A percentile compares a stretch with the other conserved stretches of the same genome.
Conservation (phyloP, 2,888 invertebrate species). For the Heteromyza rotundicornis region DNA sequence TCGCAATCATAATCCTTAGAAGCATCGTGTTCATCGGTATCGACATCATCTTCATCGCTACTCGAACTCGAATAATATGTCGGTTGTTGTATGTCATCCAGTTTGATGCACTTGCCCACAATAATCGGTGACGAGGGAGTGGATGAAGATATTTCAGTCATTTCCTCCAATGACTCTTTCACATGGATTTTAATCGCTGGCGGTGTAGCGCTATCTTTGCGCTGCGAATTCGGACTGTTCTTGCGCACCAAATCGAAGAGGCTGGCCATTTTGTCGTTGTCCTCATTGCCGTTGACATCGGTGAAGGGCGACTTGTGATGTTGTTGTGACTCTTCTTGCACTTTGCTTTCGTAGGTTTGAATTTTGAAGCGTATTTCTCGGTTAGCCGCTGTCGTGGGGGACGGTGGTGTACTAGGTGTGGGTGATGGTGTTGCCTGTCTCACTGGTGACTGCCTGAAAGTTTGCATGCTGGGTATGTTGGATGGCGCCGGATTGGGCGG, state of each 20-base stretch:
- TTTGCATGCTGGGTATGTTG: conserved; percentile 54
- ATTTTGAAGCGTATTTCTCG: conserved; percentile 61
- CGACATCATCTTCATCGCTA: conserved; percentile 50
- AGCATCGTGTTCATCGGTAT: conserved; percentile 33
- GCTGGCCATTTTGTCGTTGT: conserved; percentile 67
- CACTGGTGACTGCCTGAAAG: conserved; percentile 42
- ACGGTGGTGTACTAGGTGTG: conserved; percentile 41
- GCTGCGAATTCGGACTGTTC: conserved; percentile 48
- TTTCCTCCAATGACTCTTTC: conserved; percentile 35
- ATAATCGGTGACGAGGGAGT: conserved; percentile 49
- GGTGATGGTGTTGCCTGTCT: conserved; percentile 37
- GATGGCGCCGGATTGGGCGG: conserved; percentile 30
- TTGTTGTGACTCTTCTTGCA: conserved; percentile 38
- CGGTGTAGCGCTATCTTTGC: conserved; percentile 46
- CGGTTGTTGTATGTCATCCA: conserved; percentile 41
- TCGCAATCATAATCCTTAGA: conserved; percentile 60
- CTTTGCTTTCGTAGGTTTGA: conserved; percentile 59
- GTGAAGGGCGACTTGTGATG: conserved; percentile 32
- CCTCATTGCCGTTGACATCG: conserved; percentile 59
- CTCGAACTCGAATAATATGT: conserved; percentile 55
- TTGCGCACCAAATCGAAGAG: conserved; percentile 77
- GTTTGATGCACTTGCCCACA: conserved; percentile 58
- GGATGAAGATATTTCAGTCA: conserved; percentile 24
- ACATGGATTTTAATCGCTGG: conserved; percentile 40
- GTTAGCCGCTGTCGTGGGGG: conserved; percentile 37